Conservation (phyloP, 2,888 invertebrate genomes). For the Caenorhabditis auriculariae region DNA sequence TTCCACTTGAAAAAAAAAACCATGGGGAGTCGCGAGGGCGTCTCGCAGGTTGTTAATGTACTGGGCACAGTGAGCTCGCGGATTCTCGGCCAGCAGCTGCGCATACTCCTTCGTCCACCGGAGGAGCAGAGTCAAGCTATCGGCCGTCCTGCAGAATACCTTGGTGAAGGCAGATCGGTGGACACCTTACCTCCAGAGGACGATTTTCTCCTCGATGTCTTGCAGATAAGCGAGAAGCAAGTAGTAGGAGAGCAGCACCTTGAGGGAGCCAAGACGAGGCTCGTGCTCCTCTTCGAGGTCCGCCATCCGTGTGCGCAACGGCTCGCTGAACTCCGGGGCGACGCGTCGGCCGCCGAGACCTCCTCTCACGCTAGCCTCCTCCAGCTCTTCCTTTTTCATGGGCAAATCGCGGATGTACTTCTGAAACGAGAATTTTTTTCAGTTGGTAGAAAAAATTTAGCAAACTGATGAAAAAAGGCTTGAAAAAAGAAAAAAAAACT, state of each 20-base stretch:
- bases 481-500: constrained; percentile 1
- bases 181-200: constrained; percentile 29
- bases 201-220: constrained; percentile 53
- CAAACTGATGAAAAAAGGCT: background rate
- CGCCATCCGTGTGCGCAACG: constrained; percentile 43
- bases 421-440: constrained; percentile 16
- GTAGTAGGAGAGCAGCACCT: constrained; percentile 51
- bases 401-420: constrained; percentile 40
- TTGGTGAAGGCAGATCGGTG: background rate
- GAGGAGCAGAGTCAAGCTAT: constrained; percentile 47
- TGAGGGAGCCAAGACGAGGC: constrained; percentile 40
- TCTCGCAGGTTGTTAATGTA: constrained; percentile 32
- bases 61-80: constrained; percentile 37
- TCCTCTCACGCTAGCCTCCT: constrained; percentile 29
- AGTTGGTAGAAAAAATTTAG: background rate
- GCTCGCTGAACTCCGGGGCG: constrained; percentile 48
- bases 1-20: background rate
- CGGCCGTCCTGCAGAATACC: constrained; percentile 45
- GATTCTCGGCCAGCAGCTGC: constrained; percentile 48
- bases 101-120: constrained; percentile 55
- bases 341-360: constrained; percentile 44
- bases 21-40: too few species aligned
- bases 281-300: constrained; percentile 50
- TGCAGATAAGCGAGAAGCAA: constrained; percentile 48
- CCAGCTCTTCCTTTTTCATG: constrained; percentile 25